These are phyloP conservation scores for Ibycter americanus DNA, from an alignment of 2,797 vertebrate genomes.

Conservation along the genomic window DNA sequence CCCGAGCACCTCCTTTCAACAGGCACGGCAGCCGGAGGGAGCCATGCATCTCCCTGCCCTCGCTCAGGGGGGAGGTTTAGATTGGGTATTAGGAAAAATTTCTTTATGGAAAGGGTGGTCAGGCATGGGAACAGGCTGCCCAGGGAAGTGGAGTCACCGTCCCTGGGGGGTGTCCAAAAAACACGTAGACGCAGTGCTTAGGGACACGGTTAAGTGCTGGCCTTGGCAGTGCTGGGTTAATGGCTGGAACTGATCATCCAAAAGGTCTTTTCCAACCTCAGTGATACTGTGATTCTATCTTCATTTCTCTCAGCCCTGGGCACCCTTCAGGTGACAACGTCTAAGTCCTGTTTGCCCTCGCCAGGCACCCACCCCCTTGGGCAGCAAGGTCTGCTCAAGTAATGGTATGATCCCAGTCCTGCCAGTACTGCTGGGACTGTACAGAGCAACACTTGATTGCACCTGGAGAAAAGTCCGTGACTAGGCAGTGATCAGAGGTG, in stretches of 20 bases:
- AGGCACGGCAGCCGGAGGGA: not conserved
- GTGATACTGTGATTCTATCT: not conserved
- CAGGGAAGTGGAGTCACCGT: too few species aligned
- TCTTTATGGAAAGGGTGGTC: too few species aligned
- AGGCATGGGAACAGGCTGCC: too few species aligned
- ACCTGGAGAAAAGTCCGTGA: not conserved
- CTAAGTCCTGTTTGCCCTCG: rapidly evolving
- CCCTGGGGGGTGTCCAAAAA: too few species aligned
- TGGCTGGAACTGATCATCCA: too few species aligned
- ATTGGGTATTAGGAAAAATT: too few species aligned
- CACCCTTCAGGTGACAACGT: not conserved
- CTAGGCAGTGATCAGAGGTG: not conserved
- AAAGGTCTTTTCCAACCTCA: too few species aligned
- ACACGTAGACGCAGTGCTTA: too few species aligned
- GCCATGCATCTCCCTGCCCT: not conserved
- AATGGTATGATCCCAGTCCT: not conserved
- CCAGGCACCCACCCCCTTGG: not conserved
- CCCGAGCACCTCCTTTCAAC: not conserved
- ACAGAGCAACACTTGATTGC: too few species aligned
- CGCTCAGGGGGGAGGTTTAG: rapidly evolving
- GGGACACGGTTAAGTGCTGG: too few species aligned
- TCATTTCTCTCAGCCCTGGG: not conserved
- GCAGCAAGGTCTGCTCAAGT: not conserved
- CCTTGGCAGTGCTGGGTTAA: too few species aligned
- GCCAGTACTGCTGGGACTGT: not conserved